Evolutionary conservation across 2,888 invertebrate species (phyloP), one percentile per base, ranked within the genome.

Genomic region (Andricus quercusramuli): DNA sequence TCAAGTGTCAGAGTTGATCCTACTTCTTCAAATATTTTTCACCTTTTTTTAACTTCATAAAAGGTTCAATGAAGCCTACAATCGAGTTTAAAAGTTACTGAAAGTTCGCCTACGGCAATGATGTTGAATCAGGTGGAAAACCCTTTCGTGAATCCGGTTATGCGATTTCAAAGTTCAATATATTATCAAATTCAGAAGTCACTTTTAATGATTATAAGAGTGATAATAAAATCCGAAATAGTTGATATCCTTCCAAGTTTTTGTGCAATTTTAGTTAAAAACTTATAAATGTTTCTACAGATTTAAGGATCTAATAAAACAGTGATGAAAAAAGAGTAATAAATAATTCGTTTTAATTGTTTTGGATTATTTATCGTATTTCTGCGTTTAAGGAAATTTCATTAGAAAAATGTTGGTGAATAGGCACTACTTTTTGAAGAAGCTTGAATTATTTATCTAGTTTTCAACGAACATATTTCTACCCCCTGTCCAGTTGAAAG

Each of bases 401-500:
- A 17, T 29, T 17, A 22, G 20, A 2, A 70, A 70, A 41, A 70
- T 29, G 17, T 47, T 68, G 4, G 29, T 44, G 51, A 70, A 70
- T 70, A 9, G 29, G 8, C 25, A 47, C 29, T 44, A 32, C 51
- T 47, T 56, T 56, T 11, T n/a, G 20, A 32, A 70, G 70, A 44
- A 51, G 47, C 51, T 70, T 25, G 22, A 44, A 22, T 15, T 25
- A 68, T 68, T 70, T 70, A 51, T 70, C 70, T 70, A 70, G 4
- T 70, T 51, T n/a, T 29, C 70, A 25, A 29, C 25, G 29, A 70
- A 70, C 70, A 70, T 70, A 51, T 70, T 47, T 70, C 51, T 47
- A 29, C 9, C 70, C 8, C 15, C 29, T 70, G 70, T 70, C 13
- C 51, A 70, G 70, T 51, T 70, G n/a, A 70, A 32, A 70, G 11